Conservation (phyloP, 2,113 vertebrate genomes). For the Hydrolagus affinis region DNA sequence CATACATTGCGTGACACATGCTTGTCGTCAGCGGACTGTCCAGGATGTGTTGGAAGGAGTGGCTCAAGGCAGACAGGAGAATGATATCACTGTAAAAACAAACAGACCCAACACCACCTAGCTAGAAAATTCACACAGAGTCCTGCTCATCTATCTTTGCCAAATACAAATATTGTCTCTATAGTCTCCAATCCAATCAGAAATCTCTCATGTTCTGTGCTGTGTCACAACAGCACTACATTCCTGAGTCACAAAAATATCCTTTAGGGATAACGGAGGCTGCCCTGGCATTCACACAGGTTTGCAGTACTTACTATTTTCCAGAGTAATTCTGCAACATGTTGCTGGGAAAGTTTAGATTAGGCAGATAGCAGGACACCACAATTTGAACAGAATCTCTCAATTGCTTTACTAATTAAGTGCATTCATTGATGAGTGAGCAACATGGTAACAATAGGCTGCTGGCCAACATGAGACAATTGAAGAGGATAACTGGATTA, state of each 20-base stretch:
- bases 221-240: background rate
- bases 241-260: background rate
- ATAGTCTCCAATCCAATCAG: background rate
- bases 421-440: constrained; percentile 51
- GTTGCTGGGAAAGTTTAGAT: constrained; percentile 63
- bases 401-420: constrained; percentile 59
- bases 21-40: constrained; percentile 36
- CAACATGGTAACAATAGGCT: constrained; percentile 55
- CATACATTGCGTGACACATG: constrained; percentile 34
- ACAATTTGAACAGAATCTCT: constrained; percentile 54
- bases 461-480: constrained; percentile 52
- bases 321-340: constrained; percentile 58
- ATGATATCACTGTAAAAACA: constrained; percentile 50
- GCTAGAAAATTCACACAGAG: background rate
- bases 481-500: constrained; percentile 51
- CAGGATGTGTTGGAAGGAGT: constrained; percentile 41
- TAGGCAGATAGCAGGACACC: constrained; percentile 60
- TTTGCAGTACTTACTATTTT: background rate
- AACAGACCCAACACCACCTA: constrained; percentile 43
- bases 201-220: background rate
- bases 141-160: background rate
- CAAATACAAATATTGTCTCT: background rate
- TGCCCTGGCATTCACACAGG: background rate
- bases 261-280: background rate
- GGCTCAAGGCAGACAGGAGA: constrained; percentile 35